Conservation (phyloP, 2,888 invertebrate genomes). For the Xiphydria camelus region DNA sequence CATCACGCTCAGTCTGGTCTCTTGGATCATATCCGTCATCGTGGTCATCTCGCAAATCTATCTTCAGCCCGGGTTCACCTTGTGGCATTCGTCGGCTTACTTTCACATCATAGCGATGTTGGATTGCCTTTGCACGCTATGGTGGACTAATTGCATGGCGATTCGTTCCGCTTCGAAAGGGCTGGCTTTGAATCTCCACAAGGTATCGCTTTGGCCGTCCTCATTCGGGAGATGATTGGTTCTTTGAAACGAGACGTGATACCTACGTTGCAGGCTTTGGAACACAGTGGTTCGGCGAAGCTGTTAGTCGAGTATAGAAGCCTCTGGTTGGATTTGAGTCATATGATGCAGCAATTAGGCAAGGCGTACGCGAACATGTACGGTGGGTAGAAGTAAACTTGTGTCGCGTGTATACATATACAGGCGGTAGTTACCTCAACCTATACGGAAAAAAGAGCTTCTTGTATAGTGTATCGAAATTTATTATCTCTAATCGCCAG, state of each 20-base stretch:
- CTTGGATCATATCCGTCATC: constrained; percentile 68
- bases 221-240: too few species aligned
- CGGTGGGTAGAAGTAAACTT: too few species aligned
- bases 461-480: too few species aligned
- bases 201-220: too few species aligned
- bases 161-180: constrained; percentile 69
- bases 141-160: constrained; percentile 70
- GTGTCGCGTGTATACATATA: too few species aligned
- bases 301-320: constrained; percentile 71
- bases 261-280: constrained; percentile 57
- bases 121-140: constrained; percentile 72
- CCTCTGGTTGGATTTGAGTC: constrained; percentile 73
- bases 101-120: constrained; percentile 76
- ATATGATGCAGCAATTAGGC: constrained; percentile 79
- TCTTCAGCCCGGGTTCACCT: constrained; percentile 71
- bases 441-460: too few species aligned
- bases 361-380: constrained; percentile 77
- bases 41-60: constrained; percentile 73
- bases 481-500: too few species aligned
- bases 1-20: constrained; percentile 68
- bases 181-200: constrained; percentile 67
- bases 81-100: constrained; percentile 75
- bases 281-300: constrained; percentile 66
- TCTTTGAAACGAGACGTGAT: neutral
- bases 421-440: too few species aligned